Evolutionary conservation across 2,888 invertebrate genomes (phyloP), one percentile per base, ranked within the genome.

Genomic region (Drosophila mulleri): DNA sequence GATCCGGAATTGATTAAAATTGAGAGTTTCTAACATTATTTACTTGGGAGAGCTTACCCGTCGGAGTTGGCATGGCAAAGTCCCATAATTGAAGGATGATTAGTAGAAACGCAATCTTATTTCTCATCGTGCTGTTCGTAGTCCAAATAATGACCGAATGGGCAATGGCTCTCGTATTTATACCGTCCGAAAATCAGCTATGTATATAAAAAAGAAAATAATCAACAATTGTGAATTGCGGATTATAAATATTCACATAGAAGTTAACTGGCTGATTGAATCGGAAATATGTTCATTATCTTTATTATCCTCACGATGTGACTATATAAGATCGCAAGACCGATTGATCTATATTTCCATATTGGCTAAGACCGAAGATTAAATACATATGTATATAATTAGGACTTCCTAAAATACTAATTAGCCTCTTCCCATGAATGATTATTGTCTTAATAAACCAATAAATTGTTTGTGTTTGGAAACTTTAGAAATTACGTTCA

Each of bases 81-180:
- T 65, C 58, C 37, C 64, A 75, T 2, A 61, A 18, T 42, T 64
- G 73, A 35, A 74, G 41, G 4, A 68, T 41, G 11, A 58, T 3
- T 35, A 74, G n/a, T 3, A 74, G 20, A 26, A 73, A 16, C 7
- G 9, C 37, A 0, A 74, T 12, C 12, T 50, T 61, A 37, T 32
- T 48, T 29, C 14, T 18, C 74, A 74, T 74, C 11, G 37, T 54
- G 58, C 3, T 35, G 29, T 1, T 3, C 29, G 39, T 44, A 14
- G n/a, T 18, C 39, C 11, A 42, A 73, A 47, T 67, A 39, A 52
- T 32, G n/a, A 2, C 2, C 23, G 2, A 8, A 8, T 26, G 2
- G 1, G 0, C 12, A 41, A 26, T n/a, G n/a, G n/a, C n/a, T n/a
- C n/a, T n/a, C n/a, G n/a, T n/a, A n/a, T n/a, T n/a, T n/a, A n/a